Conservation (phyloP, 2,113 vertebrate genomes). For the Bettongia penicillata region DNA sequence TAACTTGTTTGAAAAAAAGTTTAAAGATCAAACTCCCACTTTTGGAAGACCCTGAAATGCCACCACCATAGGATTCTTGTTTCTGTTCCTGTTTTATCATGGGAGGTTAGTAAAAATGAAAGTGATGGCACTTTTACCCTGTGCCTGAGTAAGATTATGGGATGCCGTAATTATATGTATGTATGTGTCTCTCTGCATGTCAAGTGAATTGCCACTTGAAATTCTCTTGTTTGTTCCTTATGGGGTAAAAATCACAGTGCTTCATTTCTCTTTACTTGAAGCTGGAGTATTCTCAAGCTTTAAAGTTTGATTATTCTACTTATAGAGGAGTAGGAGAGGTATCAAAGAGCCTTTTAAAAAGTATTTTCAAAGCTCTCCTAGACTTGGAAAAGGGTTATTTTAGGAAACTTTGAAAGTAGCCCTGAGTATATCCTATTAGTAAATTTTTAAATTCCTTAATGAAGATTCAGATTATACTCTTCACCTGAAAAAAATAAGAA, state of each 20-base stretch:
- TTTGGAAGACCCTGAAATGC: conserved; percentile 64
- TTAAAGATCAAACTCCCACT: conserved; percentile 54
- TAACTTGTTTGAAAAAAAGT: conserved; percentile 34
- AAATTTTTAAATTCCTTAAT: neutral
- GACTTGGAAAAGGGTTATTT: neutral
- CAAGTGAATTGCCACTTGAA: conserved; percentile 23
- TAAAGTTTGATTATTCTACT: neutral
- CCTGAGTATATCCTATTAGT: neutral
- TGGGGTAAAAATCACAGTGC: neutral
- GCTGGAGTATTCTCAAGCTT: neutral
- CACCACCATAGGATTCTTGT: conserved; percentile 36
- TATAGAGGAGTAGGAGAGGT: neutral
- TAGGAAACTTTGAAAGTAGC: neutral
- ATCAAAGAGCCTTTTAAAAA: neutral
- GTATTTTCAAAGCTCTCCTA: neutral
- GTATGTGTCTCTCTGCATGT: neutral
- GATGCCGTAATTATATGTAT: neutral
- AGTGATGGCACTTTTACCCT: conserved; percentile 37
- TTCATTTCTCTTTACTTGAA: neutral
- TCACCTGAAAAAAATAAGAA: neutral
- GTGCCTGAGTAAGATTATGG: conserved; percentile 54
- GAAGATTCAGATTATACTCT: neutral
- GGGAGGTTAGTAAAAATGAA: conserved; percentile 60
- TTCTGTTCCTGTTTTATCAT: conserved; percentile 55
- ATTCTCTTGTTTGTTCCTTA: conserved; percentile 23